Conservation (phyloP, 2,888 invertebrate species). For the Fabriciana adippe region DNA sequence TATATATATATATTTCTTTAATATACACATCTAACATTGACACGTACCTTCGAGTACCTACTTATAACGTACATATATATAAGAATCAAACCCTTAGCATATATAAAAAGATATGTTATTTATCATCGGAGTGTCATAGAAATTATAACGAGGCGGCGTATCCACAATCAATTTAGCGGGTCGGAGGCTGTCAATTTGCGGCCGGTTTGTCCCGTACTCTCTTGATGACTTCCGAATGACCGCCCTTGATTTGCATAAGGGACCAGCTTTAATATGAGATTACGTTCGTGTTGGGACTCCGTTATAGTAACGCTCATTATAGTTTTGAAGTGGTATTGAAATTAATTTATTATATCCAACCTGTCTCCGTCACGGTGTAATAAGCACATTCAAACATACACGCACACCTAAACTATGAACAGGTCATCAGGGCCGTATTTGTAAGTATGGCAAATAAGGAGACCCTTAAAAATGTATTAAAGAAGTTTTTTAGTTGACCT, state of each 20-base stretch:
- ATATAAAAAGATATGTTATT: slow-evolving; percentile 38
- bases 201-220: slow-evolving; percentile 41
- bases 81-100: slow-evolving; percentile 6
- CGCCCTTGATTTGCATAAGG: slow-evolving; percentile 79
- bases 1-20: too few relatives aligned
- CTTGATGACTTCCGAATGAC: slow-evolving; percentile 79
- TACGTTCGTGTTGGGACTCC: slow-evolving; percentile 71
- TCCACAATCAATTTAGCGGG: slow-evolving; percentile 72
- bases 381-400: too few relatives aligned
- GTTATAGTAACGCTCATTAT: slow-evolving; percentile 68
- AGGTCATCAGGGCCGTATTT: too few relatives aligned
- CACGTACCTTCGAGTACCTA: too few relatives aligned
- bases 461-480: too few relatives aligned
- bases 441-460: too few relatives aligned
- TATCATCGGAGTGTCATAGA: slow-evolving; percentile 44
- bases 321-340: slow-evolving; percentile 52
- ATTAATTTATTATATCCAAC: not conserved
- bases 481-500: too few relatives aligned
- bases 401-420: too few relatives aligned
- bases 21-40: too few relatives aligned
- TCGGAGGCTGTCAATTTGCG: slow-evolving; percentile 71
- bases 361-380: not conserved
- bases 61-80: not conserved
- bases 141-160: slow-evolving; percentile 53
- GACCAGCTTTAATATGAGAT: slow-evolving; percentile 75